phyloP scores from a whole-genome alignment of 2,888 invertebrate genomes.

The Hypomecis atomaria region DNA sequence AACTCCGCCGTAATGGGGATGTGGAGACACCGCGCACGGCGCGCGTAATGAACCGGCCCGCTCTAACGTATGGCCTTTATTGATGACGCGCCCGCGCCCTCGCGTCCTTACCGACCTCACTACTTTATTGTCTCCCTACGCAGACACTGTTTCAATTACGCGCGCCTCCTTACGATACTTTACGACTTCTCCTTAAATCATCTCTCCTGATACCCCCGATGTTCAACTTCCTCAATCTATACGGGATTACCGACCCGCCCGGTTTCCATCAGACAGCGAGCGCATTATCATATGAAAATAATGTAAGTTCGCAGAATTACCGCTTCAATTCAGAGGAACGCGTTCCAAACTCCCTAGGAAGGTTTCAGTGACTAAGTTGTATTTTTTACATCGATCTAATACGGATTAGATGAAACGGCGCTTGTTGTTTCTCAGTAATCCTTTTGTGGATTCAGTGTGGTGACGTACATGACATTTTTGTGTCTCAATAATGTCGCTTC shows the following conservation, averaged over 20 bases:
- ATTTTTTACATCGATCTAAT: constrained; percentile 24
- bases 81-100: constrained; percentile 73
- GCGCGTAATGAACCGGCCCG: constrained; percentile 77
- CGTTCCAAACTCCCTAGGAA: constrained; percentile 30
- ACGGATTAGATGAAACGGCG: constrained; percentile 33
- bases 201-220: constrained; percentile 50
- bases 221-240: constrained; percentile 47
- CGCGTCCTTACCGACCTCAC: constrained; percentile 44
- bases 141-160: constrained; percentile 73
- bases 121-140: constrained; percentile 70
- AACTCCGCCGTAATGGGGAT: constrained; percentile 79
- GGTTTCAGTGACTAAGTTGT: constrained; percentile 20
- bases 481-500: constrained; percentile 38
- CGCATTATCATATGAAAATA: constrained; percentile 46
- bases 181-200: constrained; percentile 56
- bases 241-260: constrained; percentile 46
- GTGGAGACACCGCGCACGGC: constrained; percentile 70
- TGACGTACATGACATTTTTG: constrained; percentile 35
- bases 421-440: constrained; percentile 24
- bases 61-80: constrained; percentile 79
- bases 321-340: constrained; percentile 35
- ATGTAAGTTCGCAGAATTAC: constrained; percentile 42
- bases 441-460: constrained; percentile 17
- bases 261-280: constrained; percentile 44
- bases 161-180: constrained; percentile 70